These are phyloP conservation scores for Crossaster papposus DNA, from an alignment of 53 echinoderm and acorn worm species.

Conservation along the genomic window DNA sequence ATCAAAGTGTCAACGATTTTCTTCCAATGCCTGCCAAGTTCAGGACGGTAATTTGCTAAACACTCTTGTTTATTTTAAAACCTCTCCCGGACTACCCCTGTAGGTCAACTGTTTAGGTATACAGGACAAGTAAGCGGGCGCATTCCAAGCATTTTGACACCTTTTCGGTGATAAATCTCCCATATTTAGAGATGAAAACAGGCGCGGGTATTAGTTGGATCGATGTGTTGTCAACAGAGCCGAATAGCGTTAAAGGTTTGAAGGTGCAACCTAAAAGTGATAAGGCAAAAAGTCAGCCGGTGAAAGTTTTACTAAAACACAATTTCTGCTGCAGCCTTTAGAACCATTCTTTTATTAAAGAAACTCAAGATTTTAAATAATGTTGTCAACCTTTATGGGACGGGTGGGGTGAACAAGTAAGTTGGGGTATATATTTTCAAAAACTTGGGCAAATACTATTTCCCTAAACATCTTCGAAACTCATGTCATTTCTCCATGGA, in stretches of 20 bases:
- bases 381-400: no score
- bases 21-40: not conserved
- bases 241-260: not conserved
- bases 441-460: no score
- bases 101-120: slow-evolving; percentile 53
- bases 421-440: no score
- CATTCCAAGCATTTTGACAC: slow-evolving; percentile 58
- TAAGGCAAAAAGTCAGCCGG: not conserved
- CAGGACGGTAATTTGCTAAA: slow-evolving; percentile 11
- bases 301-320: not conserved
- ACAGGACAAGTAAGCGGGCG: slow-evolving; percentile 9
- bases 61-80: slow-evolving; percentile 26
- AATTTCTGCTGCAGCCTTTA: no score
- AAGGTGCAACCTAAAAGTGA: not conserved
- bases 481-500: no score
- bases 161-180: slow-evolving; percentile 56
- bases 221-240: not conserved
- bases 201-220: not conserved
- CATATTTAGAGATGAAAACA: slow-evolving; percentile 26
- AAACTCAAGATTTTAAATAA: no score
- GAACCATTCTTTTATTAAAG: no score
- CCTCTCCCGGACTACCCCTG: slow-evolving; percentile 27
- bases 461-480: no score
- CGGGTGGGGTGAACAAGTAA: no score
- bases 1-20: not conserved